Base-by-base conservation (phyloP, 2,113 vertebrate species). In the Mormoops blainvillei region DNA sequence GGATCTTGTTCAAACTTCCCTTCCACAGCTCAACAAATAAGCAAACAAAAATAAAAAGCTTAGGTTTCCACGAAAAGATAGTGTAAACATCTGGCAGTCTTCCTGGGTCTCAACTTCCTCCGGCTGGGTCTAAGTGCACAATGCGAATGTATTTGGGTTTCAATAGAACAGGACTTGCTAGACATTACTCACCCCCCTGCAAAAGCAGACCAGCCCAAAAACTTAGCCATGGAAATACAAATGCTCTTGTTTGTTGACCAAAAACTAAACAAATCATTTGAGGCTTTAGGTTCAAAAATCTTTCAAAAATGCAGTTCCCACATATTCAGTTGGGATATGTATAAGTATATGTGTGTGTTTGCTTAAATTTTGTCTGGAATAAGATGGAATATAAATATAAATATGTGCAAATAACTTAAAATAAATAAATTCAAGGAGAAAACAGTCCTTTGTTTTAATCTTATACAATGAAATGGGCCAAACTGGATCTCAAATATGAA, bases 201-300 rank as follows among this genome's bases (percentile, higher is more conserved):
- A 67, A 90, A 96, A 95, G 81, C 85, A 94, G 91, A 94, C 61
- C 33, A 82, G 36, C 26, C 81, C 81, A 5, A 50, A 91, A 97
- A 45, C 20, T 81, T 58, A 89, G 73, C 0, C 8, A 93, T 89
- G 73, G 82, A 97, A 97, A 97, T 92, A 83, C 65, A 91, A 97
- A 65, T 76, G 41, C 63, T 97, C 83, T 95, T 94, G 63, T 97
- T 70, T 96, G 85, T 94, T 96, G 95, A 96, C 83, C 48, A 82
- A 86, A 96, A 97, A 50, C 71, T 96, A 97, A 97, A 96, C 89
- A 96, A 98, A 93, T 82, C n/a, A 2, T 94, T 96, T 96, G 97
- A 97, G 95, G 97, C 91, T 96, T 97, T 0, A 15, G 54, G 45
- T 91, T 96, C 78, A 94, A 95, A 93, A 96, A 81, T 33, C 70